Conservation (phyloP, 2,888 invertebrate genomes). For the Boloria euphrosyne region DNA sequence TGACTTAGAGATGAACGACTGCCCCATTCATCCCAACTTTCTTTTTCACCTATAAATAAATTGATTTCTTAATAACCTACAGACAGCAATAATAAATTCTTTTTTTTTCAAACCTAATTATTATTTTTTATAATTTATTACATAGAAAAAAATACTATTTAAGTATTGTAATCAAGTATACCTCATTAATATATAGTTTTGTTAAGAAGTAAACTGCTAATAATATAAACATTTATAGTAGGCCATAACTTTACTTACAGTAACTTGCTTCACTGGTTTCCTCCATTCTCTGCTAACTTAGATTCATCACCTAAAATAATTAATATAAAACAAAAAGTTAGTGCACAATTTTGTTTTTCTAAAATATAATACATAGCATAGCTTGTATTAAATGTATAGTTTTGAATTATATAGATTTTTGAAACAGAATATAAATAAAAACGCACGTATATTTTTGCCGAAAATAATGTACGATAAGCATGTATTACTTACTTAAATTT, state of each 20-base stretch:
- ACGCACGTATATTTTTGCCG: neutral
- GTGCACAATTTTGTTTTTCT: neutral
- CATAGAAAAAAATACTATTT: too few relatives aligned
- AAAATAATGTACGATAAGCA: neutral
- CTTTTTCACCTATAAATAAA: slow-evolving; percentile 60
- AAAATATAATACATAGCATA: neutral
- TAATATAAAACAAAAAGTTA: too few relatives aligned
- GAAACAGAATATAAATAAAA: neutral
- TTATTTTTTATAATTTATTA: too few relatives aligned
- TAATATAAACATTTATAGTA: too few relatives aligned
- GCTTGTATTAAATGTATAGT: neutral
- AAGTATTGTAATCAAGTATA: too few relatives aligned
- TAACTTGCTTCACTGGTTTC: slow-evolving; percentile 67
- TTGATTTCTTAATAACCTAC: neutral
- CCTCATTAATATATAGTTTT: neutral
- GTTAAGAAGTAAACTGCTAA: too few relatives aligned
- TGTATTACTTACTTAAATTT: slow-evolving; percentile 15
- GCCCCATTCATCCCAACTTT: slow-evolving; percentile 72
- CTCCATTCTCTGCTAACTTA: slow-evolving; percentile 53
- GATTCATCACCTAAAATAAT: slow-evolving; percentile 37
- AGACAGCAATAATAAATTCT: too few relatives aligned
- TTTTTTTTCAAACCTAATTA: too few relatives aligned
- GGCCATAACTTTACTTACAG: slow-evolving; percentile 53
- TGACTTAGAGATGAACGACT: slow-evolving; percentile 68
- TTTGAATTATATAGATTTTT: neutral